phyloP scores from a whole-genome alignment of 1,140 invertebrate genomes.

The Drosophila trapezifrons region DNA sequence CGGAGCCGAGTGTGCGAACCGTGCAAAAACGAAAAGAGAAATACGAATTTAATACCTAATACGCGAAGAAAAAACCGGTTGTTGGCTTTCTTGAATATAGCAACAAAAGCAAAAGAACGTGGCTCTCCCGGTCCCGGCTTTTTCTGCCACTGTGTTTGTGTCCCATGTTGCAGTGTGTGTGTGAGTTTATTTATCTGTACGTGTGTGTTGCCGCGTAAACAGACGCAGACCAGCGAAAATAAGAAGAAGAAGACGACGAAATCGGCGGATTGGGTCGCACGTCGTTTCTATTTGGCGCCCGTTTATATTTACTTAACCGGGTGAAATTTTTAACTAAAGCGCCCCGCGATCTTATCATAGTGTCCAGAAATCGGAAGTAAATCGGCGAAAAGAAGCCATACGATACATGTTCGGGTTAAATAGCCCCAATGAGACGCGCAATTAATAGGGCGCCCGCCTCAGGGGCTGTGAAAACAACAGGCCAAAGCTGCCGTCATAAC shows the following conservation, averaged over 20 bases:
- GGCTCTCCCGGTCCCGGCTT: slow-evolving; percentile 65
- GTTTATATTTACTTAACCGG: slow-evolving; percentile 66
- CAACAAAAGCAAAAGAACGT: slow-evolving; percentile 52
- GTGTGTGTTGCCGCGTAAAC: slow-evolving; percentile 57
- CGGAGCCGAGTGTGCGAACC: not conserved
- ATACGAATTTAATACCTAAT: slow-evolving; percentile 19
- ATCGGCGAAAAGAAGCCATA: not conserved
- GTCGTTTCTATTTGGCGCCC: slow-evolving; percentile 67
- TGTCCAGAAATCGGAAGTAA: slow-evolving; percentile 4
- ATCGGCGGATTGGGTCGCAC: slow-evolving; percentile 44
- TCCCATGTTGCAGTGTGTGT: slow-evolving; percentile 12
- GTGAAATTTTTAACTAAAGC: slow-evolving; percentile 55
- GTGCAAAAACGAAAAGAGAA: slow-evolving; percentile 24
- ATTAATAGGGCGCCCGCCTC: slow-evolving; percentile 20
- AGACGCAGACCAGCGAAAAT: slow-evolving; percentile 29
- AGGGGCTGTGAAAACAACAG: slow-evolving; percentile 16
- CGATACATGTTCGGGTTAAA: not conserved
- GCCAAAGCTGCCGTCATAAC: slow-evolving; percentile 1
- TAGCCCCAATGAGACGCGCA: slow-evolving; percentile 38
- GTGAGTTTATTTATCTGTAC: slow-evolving; percentile 38
- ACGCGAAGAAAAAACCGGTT: slow-evolving; percentile 57
- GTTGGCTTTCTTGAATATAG: slow-evolving; percentile 40
- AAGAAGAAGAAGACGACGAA: slow-evolving; percentile 44
- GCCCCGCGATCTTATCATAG: slow-evolving; percentile 1
- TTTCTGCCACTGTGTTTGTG: slow-evolving; percentile 54